Evolutionary conservation across 1,140 invertebrate genomes (phyloP), one percentile per base, ranked within the genome.

Genomic region (Drosophila willistoni): DNA sequence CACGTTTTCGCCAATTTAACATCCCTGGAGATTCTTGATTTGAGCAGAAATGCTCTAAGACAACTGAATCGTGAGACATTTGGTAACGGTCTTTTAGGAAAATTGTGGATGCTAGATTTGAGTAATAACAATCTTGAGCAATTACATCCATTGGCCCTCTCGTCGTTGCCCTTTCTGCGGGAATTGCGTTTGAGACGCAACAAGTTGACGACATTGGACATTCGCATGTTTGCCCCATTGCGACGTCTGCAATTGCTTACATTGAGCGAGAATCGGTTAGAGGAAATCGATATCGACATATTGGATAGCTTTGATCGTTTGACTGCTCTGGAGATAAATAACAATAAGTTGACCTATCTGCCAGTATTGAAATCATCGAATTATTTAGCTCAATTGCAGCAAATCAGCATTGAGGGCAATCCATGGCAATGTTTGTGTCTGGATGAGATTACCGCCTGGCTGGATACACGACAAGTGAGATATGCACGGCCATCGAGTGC

Each of bases 351-450:
- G 14, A 84, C 81, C 9, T 92, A 65, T 61, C 34, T 92, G 25
- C 80, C 91, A 0, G 60, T 72, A 1, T 10, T 82, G 10, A 63
- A 77, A 51, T 17, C 34, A 0, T 10, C 25, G 0, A 17, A 44
- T 7, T 62, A 47, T n/a, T 66, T 89, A 55, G 47, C 44, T 3
- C 67, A 74, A 7, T 22, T 92, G n/a, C 42, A 63, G 3, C 73
- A 80, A 44, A 75, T 91, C 17, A 77, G 70, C 13, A 59, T 92
- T 22, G 87, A 92, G 72, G 90, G 87, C 5, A 92, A 92, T 67
- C 87, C 91, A 10, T 92, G 91, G 91, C 90, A 92, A 51, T 92
- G 91, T 33, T 51, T 74, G 10, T 92, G 91, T 22, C 70, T 90
- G 36, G 80, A 92, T 44, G 84, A 87, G 57, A 68, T 92, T 7